These are phyloP conservation scores for Brachyopa scutellaris DNA, from an alignment of 2,888 invertebrate genomes.

Conservation along the genomic window DNA sequence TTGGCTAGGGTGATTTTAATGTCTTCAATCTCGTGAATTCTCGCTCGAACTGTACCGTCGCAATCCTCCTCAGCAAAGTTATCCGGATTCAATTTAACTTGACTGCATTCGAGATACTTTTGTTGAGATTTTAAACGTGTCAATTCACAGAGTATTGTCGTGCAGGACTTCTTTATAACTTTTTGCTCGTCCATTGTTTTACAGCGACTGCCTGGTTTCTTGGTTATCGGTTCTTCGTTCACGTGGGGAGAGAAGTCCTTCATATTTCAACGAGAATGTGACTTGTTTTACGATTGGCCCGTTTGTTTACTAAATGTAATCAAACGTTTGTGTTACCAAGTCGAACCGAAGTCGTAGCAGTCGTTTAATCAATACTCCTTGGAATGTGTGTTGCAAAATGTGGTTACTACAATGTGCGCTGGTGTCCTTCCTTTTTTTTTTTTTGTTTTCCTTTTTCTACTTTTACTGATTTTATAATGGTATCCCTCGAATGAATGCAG, in stretches of 20 bases:
- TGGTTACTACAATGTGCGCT: slow-evolving; percentile 25
- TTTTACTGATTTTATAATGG: slow-evolving; percentile 48
- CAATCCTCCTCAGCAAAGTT: slow-evolving; percentile 74
- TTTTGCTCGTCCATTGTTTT: slow-evolving; percentile 55
- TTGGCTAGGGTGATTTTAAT: slow-evolving; percentile 75
- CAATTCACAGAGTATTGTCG: slow-evolving; percentile 79
- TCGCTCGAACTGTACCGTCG: slow-evolving; percentile 13
- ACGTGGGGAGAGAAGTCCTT: slow-evolving; percentile 40
- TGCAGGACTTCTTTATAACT: slow-evolving; percentile 74
- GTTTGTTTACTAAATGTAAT: slow-evolving; percentile 79
- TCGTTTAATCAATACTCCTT: slow-evolving; percentile 70
- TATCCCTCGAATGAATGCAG: slow-evolving; percentile 15
- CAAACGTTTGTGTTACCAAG: slow-evolving; percentile 77
- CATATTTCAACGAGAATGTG: slow-evolving; percentile 62
- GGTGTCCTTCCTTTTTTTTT: slow-evolving; percentile 42
- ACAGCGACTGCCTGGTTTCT: slow-evolving; percentile 24
- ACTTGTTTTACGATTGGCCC: slow-evolving; percentile 70
- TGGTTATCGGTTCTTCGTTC: slow-evolving; percentile 50
- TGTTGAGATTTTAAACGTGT: slow-evolving; percentile 81
- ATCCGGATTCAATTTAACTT: slow-evolving; percentile 78
- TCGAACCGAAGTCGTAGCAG: slow-evolving; percentile 41
- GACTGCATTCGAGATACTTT: slow-evolving; percentile 81
- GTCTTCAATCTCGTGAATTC: slow-evolving; percentile 78
- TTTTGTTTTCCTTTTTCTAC: slow-evolving; percentile 13
- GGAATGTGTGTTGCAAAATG: slow-evolving; percentile 44